A percentile compares a stretch with the other conserved stretches of the same genome.
Conservation (phyloP, 2,888 invertebrate species). For the Marasmarcha lunaedactyla region DNA sequence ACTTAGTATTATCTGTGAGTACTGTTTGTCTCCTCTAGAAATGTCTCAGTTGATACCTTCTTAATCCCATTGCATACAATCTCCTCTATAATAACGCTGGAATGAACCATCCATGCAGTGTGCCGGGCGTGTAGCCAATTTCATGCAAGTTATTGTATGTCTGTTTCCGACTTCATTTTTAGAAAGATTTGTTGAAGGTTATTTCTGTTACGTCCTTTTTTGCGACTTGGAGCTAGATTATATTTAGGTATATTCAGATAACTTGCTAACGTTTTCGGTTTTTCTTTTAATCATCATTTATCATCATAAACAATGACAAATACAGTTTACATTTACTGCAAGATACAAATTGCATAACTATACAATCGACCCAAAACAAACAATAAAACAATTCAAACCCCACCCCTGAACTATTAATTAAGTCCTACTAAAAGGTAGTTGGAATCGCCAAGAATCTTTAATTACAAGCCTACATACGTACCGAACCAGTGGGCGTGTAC, state of each 20-base stretch:
- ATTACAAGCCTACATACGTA: neutral
- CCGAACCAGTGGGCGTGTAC: constrained; percentile 36
- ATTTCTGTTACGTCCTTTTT: too few relatives aligned
- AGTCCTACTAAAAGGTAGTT: neutral
- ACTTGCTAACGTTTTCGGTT: too few relatives aligned
- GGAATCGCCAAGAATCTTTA: neutral
- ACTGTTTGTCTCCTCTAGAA: constrained; percentile 59
- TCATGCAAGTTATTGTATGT: neutral
- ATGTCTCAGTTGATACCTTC: constrained; percentile 34
- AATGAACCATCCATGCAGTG: constrained; percentile 17
- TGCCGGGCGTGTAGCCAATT: neutral
- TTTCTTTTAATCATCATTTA: too few relatives aligned
- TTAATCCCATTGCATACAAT: constrained; percentile 43
- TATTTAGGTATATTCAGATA: too few relatives aligned
- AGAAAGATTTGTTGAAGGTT: too few relatives aligned
- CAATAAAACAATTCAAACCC: too few relatives aligned
- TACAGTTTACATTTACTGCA: too few relatives aligned
- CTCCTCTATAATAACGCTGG: constrained; percentile 43
- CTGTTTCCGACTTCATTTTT: neutral
- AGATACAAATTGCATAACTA: too few relatives aligned
- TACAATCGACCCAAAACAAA: too few relatives aligned
- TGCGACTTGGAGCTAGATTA: too few relatives aligned
- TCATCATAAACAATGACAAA: too few relatives aligned
- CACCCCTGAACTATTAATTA: neutral
- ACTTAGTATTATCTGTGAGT: constrained; percentile 50